Evolutionary conservation across 1,140 invertebrate species (phyloP).

Genomic region (Samia ricini): DNA sequence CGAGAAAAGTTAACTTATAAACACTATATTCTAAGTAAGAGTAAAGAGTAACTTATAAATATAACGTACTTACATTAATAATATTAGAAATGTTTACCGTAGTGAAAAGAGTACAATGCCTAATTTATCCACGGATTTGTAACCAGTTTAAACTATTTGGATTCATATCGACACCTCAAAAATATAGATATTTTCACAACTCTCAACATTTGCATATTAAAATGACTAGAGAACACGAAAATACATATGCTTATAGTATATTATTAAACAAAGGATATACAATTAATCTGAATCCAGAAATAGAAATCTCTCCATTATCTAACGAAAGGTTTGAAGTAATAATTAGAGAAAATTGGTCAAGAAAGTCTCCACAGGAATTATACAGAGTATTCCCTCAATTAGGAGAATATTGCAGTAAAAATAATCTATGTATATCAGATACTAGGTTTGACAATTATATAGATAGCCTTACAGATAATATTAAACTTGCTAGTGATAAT

Average conservation of each 20-base stretch:
- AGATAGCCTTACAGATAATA: conserved; percentile 64
- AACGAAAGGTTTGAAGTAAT: conserved; percentile 38
- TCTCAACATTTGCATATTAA: conserved; percentile 31
- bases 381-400: conserved; percentile 58
- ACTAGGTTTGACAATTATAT: conserved; percentile 67
- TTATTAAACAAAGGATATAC: conserved; percentile 58
- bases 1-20: no score
- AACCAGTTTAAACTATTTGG: conserved; percentile 11
- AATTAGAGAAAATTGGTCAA: conserved; percentile 41
- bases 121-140: conserved; percentile 16
- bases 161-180: conserved; percentile 17
- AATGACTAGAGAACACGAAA: conserved; percentile 63
- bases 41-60: no score
- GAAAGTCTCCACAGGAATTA: conserved; percentile 42
- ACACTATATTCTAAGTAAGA: no score
- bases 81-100: background rate
- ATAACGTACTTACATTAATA: background rate
- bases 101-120: conserved; percentile 20
- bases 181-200: conserved; percentile 27
- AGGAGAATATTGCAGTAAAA: conserved; percentile 51
- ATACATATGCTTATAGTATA: conserved; percentile 57
- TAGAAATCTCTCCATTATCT: conserved; percentile 17
- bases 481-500: conserved; percentile 65
- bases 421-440: conserved; percentile 62
- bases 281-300: conserved; percentile 30